Evolutionary conservation across 2,888 invertebrate genomes (phyloP), one percentile per base, ranked within the genome.

Genomic region (Brassicogethes aeneus): DNA sequence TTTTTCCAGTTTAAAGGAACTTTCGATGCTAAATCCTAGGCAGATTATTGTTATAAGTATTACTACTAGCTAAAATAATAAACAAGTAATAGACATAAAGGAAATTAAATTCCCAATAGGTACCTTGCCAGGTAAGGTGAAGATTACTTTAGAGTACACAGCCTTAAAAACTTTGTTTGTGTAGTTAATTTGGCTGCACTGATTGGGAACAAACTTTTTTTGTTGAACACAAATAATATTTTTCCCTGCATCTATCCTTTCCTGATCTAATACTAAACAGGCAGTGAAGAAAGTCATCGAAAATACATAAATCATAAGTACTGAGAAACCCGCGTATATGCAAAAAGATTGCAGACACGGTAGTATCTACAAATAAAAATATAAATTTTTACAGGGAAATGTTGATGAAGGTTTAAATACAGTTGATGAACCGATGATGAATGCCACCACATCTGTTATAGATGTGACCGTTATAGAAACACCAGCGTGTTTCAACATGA

Each of bases 401-500:
- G 10, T 23, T 5, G 23, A 14, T 37, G 37, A 16, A 15, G 14
- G 39, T 7, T 34, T 34, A 64, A 69, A 64, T 62, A 80, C 80
- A 37, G 88, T 88, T 13, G 82, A 79, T 17, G 86, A 79, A 30
- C 88, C 88, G 44, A 88, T 82, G 39, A 82, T 69, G 57, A 89
- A 81, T 29, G 88, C 88, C 16, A 84, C 76, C 37, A 87, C 80
- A 62, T 89, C 88, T 1, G 88, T 89, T 48, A 88, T 72, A 1
- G 88, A 86, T 3, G 89, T 89, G 15, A 89, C 81, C 2, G 83
- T 85, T 47, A 90, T 87, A 1, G 88, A 87, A 0, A 86, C 83
- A 2, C 89, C 89, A 3, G 87, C 87, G 60, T 87, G 85, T 61
- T 82, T 78, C 39, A 88, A 61, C 73, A 83, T 80, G 31, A 77